These are phyloP conservation scores for Molorchus minor DNA, from an alignment of 2,888 invertebrate genomes.

Conservation along the genomic window DNA sequence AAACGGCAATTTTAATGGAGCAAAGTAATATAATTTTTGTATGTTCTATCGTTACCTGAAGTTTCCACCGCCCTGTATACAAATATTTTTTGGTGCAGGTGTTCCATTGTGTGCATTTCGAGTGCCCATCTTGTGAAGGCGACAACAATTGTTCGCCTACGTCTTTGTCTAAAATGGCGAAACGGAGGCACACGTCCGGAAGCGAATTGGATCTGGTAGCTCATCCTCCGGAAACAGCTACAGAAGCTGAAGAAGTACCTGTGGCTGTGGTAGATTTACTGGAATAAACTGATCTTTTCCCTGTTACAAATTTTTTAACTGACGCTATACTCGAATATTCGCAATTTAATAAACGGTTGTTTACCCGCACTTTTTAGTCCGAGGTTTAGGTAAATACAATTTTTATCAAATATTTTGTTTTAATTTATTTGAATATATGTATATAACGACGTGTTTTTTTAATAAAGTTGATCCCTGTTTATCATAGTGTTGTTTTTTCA, in stretches of 20 bases:
- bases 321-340: neutral
- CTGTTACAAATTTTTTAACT: neutral
- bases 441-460: conserved; percentile 1
- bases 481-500: neutral
- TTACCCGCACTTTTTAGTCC: neutral
- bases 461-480: neutral
- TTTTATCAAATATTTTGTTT: neutral
- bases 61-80: too few relatives aligned
- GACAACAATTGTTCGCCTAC: conserved; percentile 23
- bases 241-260: conserved; percentile 57
- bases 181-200: conserved; percentile 19
- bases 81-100: too few relatives aligned
- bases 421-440: neutral
- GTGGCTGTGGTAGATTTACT: conserved; percentile 6
- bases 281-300: neutral
- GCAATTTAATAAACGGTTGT: neutral
- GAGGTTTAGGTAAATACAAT: neutral
- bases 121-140: conserved; percentile 82
- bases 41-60: too few relatives aligned
- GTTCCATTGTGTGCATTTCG: conserved; percentile 98
- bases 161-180: conserved; percentile 24
- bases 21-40: too few relatives aligned
- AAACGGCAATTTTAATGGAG: too few relatives aligned
- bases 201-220: conserved; percentile 16
- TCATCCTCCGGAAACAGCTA: conserved; percentile 58